Evolutionary conservation across 2,113 vertebrate species (phyloP).

Genomic region (Glaucomys volans): DNA sequence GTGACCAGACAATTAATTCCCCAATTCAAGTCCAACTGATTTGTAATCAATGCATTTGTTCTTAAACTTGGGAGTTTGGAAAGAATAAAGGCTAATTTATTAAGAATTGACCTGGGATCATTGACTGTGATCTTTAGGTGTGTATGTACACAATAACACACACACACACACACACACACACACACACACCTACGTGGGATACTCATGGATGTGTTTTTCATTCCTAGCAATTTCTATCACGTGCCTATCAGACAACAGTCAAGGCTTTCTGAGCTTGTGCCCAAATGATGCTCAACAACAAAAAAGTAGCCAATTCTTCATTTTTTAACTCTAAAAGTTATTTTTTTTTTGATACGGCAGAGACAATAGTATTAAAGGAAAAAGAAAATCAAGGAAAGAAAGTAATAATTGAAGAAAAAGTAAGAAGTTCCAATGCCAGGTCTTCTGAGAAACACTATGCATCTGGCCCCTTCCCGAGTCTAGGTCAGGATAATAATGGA

Average conservation of each 20-base stretch:
- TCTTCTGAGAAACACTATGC: background rate
- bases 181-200: background rate
- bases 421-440: background rate
- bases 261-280: background rate
- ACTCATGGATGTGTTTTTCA: background rate
- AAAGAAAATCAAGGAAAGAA: background rate
- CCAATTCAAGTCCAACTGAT: background rate
- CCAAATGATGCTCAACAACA: background rate
- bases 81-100: background rate
- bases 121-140: background rate
- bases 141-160: background rate
- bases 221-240: background rate
- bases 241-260: background rate
- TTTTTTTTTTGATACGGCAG: background rate
- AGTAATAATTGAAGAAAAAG: background rate
- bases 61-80: background rate
- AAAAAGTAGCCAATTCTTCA: background rate
- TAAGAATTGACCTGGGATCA: background rate
- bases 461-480: background rate
- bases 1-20: background rate
- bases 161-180: background rate
- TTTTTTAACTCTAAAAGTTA: background rate
- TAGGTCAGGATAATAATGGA: background rate
- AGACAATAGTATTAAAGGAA: background rate
- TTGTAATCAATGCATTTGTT: background rate